Base-by-base conservation (phyloP, 1,140 invertebrate species). In the Leptinotarsa undecemlineata region DNA sequence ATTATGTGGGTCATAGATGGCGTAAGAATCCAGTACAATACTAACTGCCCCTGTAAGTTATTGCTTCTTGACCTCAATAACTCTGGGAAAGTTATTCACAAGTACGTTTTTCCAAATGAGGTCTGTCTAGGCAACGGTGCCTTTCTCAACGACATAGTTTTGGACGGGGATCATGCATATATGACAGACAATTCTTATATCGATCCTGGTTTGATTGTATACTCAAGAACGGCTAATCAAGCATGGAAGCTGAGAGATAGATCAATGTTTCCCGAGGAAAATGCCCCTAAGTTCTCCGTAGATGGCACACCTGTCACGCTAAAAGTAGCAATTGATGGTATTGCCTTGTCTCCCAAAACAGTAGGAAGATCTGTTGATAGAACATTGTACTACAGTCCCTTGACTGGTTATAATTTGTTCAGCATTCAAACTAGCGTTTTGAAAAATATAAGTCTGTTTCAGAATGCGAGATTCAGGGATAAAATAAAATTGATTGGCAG, bases 1-100 rank as follows among this genome's bases (percentile, higher is more conserved):
- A 84, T 90, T 1, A 90, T 93, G 89, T 93, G 92, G 92, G 88
- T 92, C 1, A 79, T 92, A 60, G 92, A 93, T 78, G 89, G 89
- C 17, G 91, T 91, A 0, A 85, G 89, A 8, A 85, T 89, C 0
- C 80, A 82, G 74, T 80, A 81, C 70, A 69, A 77, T 47, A 82
- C 84, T 0, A 63, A 81, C 14, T 93, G 92, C 79, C 89, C 89
- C 2, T 89, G 91, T 0, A 90, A 91, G 71, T 79, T 93, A 13
- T 88, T 92, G 0, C 86, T 93, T n/a, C 87, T 92, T 42, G 89
- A 93, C 79, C 83, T 92, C 3, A 90, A 91, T 69, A 86, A 88
- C 5, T 85, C 85, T 15, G 87, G 88, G 8, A 85, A 86, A 42
- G 81, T 90, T 42, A 82, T 92, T 57, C 83, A 87, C 14, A 87